Conservation (phyloP, 2,888 invertebrate species). For the Drosophila parthenogenetica region DNA sequence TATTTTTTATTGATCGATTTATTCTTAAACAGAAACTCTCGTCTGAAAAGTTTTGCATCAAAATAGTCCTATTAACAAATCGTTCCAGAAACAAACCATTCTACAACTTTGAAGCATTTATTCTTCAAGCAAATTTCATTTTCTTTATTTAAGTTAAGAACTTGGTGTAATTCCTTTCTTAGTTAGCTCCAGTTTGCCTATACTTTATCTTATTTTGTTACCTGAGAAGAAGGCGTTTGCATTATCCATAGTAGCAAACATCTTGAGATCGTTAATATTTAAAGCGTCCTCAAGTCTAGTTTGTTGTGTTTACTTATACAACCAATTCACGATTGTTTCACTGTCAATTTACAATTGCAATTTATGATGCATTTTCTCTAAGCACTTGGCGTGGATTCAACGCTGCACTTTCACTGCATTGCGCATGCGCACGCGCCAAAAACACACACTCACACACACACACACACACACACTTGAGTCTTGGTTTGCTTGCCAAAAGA, state of each 20-base stretch:
- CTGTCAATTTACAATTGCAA: conserved; percentile 47
- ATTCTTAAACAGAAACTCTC: too few species aligned
- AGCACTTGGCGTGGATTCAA: neutral
- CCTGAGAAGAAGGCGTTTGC: conserved; percentile 84
- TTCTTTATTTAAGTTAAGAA: too few species aligned
- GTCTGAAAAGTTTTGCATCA: too few species aligned
- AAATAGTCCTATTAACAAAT: too few species aligned
- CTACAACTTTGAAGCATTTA: too few species aligned
- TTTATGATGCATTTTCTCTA: conserved; percentile 60
- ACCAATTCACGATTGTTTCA: conserved; percentile 44
- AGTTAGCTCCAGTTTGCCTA: too few species aligned
- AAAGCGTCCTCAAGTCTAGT: conserved; percentile 9
- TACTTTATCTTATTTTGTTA: conserved; percentile 44
- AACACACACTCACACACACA: conserved; percentile 16
- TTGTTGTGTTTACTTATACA: conserved; percentile 34
- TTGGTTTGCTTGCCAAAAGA: conserved; percentile 54
- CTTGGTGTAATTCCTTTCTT: too few species aligned
- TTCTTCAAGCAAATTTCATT: too few species aligned
- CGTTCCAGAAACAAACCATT: too few species aligned
- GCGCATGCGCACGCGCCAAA: conserved; percentile 69
- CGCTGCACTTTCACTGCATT: conserved; percentile 67
- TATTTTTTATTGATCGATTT: too few species aligned
- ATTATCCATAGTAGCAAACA: conserved; percentile 85
- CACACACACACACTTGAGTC: conserved; percentile 3
- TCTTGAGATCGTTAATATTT: conserved; percentile 58